Evolutionary conservation across 2,113 vertebrate species (phyloP).

Genomic region (Neodontobutis hainanensis): DNA sequence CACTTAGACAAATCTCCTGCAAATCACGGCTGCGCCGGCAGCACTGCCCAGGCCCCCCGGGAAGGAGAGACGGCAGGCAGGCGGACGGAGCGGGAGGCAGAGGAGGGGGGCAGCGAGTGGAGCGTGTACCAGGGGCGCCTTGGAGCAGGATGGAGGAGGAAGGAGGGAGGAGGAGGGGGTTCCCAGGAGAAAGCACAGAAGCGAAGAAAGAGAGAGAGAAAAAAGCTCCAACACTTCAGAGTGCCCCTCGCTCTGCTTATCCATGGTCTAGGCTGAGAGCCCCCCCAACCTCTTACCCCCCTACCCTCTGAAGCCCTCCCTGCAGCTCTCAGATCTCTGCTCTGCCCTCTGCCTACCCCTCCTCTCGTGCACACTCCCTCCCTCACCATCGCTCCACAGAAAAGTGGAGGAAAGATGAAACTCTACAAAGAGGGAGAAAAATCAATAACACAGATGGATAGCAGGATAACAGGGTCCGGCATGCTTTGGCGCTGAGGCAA

Average conservation of each 20-base stretch:
- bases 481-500: constrained; percentile 80
- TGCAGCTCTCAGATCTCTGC: constrained; percentile 72
- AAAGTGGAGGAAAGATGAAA: constrained; percentile 83
- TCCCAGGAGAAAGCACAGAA: constrained; percentile 71
- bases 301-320: constrained; percentile 63
- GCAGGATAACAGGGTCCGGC: constrained; percentile 81
- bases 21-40: constrained; percentile 81
- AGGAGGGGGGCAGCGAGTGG: constrained; percentile 57
- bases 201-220: constrained; percentile 53
- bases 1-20: constrained; percentile 85
- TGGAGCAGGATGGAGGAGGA: constrained; percentile 72
- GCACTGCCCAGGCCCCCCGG: constrained; percentile 75
- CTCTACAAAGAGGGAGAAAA: constrained; percentile 76
- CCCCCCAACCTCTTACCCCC: constrained; percentile 62
- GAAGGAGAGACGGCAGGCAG: constrained; percentile 75
- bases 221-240: constrained; percentile 67
- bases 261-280: constrained; percentile 64
- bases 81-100: constrained; percentile 71
- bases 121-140: constrained; percentile 79
- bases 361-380: constrained; percentile 55
- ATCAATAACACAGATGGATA: constrained; percentile 85
- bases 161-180: constrained; percentile 35
- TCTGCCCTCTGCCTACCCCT: constrained; percentile 56
- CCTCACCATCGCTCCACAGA: constrained; percentile 66
- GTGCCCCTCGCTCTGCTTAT: constrained; percentile 59